Conservation (phyloP, 2,888 invertebrate genomes). For the Drosophila phalerata region DNA sequence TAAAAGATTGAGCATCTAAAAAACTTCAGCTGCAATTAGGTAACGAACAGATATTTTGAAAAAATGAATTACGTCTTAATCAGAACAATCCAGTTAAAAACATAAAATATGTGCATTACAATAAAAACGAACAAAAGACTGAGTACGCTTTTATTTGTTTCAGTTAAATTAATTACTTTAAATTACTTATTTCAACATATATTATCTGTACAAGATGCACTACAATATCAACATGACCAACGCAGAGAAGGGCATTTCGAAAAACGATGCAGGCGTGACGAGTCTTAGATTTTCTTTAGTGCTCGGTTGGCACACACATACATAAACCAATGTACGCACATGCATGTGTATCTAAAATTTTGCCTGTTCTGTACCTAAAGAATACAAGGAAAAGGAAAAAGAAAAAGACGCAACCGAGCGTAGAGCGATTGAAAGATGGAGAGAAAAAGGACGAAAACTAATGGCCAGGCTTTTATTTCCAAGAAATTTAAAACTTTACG, state of each 20-base stretch:
- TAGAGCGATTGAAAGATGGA: slow-evolving; percentile 30
- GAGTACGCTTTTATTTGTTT: no score
- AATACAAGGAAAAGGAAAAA: slow-evolving; percentile 34
- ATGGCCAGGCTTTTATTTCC: slow-evolving; percentile 84
- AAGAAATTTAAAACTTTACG: slow-evolving; percentile 85
- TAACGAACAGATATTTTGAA: not conserved
- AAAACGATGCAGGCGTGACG: slow-evolving; percentile 53
- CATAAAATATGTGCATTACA: no score
- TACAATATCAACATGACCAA: not conserved
- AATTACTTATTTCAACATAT: no score
- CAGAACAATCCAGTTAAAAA: no score
- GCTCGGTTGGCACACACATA: slow-evolving; percentile 9
- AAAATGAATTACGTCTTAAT: no score
- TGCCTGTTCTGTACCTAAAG: slow-evolving; percentile 53
- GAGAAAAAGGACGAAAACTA: slow-evolving; percentile 74
- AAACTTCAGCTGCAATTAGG: not conserved
- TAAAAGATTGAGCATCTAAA: not conserved
- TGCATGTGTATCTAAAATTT: slow-evolving; percentile 41
- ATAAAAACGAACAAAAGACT: no score
- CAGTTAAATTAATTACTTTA: no score
- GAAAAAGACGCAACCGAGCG: slow-evolving; percentile 63
- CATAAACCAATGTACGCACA: not conserved
- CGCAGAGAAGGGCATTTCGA: slow-evolving; percentile 21
- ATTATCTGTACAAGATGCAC: not conserved
- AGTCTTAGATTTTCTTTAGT: slow-evolving; percentile 58